Evolutionary conservation across 2,113 vertebrate species (phyloP).

Genomic region (Calyptommatus sinebrachiatus): DNA sequence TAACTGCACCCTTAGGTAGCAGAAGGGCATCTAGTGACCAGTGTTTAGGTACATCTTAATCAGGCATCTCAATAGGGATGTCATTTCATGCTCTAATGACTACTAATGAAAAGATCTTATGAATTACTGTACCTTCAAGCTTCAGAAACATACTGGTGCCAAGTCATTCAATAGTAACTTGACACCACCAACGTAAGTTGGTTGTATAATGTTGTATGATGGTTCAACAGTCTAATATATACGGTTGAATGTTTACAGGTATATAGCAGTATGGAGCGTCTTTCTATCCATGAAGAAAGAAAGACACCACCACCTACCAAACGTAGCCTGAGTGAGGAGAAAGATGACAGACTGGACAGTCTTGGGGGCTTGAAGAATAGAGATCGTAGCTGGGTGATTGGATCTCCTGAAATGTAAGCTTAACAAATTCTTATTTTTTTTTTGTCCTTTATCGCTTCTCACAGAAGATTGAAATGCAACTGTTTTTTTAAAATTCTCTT

Average conservation of each 20-base stretch:
- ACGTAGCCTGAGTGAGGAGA: constrained; percentile 94
- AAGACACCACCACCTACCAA: constrained; percentile 87
- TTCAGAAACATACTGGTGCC: no score
- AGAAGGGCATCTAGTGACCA: no score
- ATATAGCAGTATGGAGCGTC: constrained; percentile 96
- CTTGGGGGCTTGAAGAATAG: constrained; percentile 82
- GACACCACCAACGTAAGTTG: no score
- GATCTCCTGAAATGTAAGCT: constrained; percentile 93
- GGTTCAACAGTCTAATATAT: constrained; percentile 15
- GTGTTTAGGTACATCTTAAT: no score
- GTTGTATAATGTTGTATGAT: neutral
- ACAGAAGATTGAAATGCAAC: neutral
- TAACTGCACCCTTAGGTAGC: no score
- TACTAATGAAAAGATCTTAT: no score
- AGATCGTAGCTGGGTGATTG: constrained; percentile 90
- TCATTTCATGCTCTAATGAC: no score
- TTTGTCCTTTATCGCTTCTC: neutral
- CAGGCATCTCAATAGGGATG: no score
- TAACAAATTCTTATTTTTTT: neutral
- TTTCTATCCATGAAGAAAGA: constrained; percentile 90
- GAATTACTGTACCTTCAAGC: no score
- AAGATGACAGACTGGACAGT: constrained; percentile 83
- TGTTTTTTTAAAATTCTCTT: no score
- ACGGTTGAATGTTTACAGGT: constrained; percentile 72
- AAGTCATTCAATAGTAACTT: no score